Base-by-base conservation (phyloP, 2,113 vertebrate genomes). In the Lagopus muta region DNA sequence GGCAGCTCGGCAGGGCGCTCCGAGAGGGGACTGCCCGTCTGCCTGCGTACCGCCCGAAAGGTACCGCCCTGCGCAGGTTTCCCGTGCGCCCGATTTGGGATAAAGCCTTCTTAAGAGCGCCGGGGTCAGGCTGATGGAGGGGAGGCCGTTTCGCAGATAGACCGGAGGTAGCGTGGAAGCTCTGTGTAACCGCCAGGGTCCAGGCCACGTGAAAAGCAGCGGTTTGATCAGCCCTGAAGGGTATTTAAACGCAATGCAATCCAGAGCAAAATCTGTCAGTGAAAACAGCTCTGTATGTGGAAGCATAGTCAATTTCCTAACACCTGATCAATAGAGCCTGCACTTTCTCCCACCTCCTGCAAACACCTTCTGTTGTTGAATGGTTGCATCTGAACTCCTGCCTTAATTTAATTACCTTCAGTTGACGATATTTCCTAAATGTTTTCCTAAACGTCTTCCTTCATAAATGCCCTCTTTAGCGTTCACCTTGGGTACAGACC, bases 141-240 rank as follows among this genome's bases (percentile, higher is more conserved):
- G 32, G 6, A 20, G 14, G 32, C 1, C n/a, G 3, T 14, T 65
- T 55, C 86, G 19, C 16, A 20, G 36, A 28, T 16, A 70, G 64
- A 25, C 12, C 38, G 55, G 47, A 62, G 5, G 19, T 30, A 55
- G 45, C 25, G 7, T 2, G 16, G 47, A 8, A 30, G 6, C 30
- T 62, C 36, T 5, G 0, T 3, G 2, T 8, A 57, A 15, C 36
- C 2, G 2, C 13, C 45, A 13, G 18, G 32, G 48, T 20, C 30
- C 12, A 32, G 36, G 27, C 43, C 28, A 1, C 24, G 10, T 65
- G 40, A 36, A 45, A 81, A 82, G 48, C 67, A 65, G 28, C 40
- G 7, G 7, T 45, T 60, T 43, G 16, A 24, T 61, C 66, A 38
- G 6, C 30, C 27, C 40, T 28, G 30, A 65, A 60, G 28, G 2